Evolutionary conservation across 2,797 vertebrate genomes (phyloP), one percentile per base, ranked within the genome.

Genomic region (Myiothlypis coronata): DNA sequence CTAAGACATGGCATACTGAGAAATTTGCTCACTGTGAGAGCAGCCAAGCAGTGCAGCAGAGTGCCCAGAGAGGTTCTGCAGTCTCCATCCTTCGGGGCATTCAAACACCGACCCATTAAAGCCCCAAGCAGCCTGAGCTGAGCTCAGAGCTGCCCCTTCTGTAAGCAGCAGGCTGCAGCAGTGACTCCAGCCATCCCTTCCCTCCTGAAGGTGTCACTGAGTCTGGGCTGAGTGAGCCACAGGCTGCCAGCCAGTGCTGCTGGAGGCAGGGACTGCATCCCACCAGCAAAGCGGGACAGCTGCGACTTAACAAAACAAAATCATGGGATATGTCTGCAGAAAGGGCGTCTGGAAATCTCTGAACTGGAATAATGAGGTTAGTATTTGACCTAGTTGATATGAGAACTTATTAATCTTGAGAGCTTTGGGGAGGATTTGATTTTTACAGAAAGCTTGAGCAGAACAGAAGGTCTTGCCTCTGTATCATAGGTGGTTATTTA

Each of bases 361-460:
- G 72, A 91, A 75, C 35, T 64, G 56, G 53, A 77, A n/a, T 78
- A 95, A 93, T 52, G 41, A 95, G 83, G 83, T 83, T 86, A 83
- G 53, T 46, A 71, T 94, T 94, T 69, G 80, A 96, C 95, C 88
- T 86, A 92, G 78, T 69, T 93, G 89, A 87, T 63, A 84, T 9
- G 16, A 90, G 23, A 76, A 87, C 11, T 79, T 88, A 87, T 8
- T 92, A 71, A 81, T 69, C 74, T 84, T 2, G 2, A 44, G 47
- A 76, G 39, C 35, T 88, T 81, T 65, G 61, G 35, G 61, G 24
- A 65, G 35, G 22, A 65, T 69, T 75, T 78, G 57, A 79, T 59
- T 37, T 0, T 5, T 64, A 61, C 19, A 55, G 80, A 55, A 78
- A 53, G 16, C 57, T 60, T 67, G 24, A 71, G 50, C 61, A 35